Conservation (phyloP, 2,888 invertebrate genomes). For the Syrista parreyssii region DNA sequence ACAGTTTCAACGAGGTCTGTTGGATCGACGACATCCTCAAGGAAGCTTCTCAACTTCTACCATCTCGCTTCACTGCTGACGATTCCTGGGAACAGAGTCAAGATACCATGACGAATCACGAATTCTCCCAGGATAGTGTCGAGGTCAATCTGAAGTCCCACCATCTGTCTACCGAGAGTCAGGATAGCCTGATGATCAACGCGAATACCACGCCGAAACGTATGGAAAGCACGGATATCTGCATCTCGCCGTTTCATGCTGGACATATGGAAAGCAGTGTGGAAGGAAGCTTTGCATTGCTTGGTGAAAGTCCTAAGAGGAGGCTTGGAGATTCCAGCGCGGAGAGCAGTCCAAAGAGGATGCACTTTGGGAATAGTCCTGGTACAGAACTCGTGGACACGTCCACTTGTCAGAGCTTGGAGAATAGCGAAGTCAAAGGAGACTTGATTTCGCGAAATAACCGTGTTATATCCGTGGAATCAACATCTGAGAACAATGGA, state of each 20-base stretch:
- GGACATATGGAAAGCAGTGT: slow-evolving; percentile 46
- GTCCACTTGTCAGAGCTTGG: slow-evolving; percentile 11
- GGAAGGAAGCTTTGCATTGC: slow-evolving; percentile 50
- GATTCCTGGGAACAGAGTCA: slow-evolving; percentile 62
- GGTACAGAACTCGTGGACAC: slow-evolving; percentile 25
- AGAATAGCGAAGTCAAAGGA: slow-evolving; percentile 16
- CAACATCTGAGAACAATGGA: slow-evolving; percentile 49
- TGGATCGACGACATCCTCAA: slow-evolving; percentile 65
- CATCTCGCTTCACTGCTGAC: slow-evolving; percentile 51
- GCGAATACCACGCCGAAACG: slow-evolving; percentile 37
- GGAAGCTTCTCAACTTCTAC: slow-evolving; percentile 67
- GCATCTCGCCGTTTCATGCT: slow-evolving; percentile 53
- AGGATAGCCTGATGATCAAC: slow-evolving; percentile 43
- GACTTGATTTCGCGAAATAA: slow-evolving; percentile 27
- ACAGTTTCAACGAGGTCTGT: slow-evolving; percentile 69
- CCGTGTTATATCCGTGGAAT: slow-evolving; percentile 51
- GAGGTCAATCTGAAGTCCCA: slow-evolving; percentile 44
- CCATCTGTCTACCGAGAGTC: slow-evolving; percentile 44
- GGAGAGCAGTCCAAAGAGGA: slow-evolving; percentile 57
- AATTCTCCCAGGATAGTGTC: slow-evolving; percentile 53
- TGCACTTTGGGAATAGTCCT: slow-evolving; percentile 41
- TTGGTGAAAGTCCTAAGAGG: slow-evolving; percentile 57
- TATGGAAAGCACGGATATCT: slow-evolving; percentile 44
- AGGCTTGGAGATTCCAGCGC: slow-evolving; percentile 54
- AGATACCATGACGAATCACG: slow-evolving; percentile 55